Conservation (phyloP, 2,888 invertebrate genomes). For the Geotrupes spiniger region DNA sequence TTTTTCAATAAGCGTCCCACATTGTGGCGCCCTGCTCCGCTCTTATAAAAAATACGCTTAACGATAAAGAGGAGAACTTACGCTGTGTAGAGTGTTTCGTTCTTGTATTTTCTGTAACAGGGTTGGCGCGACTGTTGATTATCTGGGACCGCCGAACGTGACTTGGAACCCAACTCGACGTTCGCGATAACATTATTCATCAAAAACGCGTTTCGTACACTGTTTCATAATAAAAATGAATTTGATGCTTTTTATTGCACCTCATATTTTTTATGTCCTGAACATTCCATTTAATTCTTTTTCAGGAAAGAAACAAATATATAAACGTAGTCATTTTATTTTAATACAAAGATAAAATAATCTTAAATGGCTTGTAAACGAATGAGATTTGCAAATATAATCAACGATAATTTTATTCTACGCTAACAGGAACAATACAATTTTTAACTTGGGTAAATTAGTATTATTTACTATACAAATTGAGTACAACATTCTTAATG, state of each 20-base stretch:
- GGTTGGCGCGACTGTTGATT: constrained; percentile 47
- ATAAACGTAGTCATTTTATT: no score
- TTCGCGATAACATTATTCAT: constrained; percentile 49
- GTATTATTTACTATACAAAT: no score
- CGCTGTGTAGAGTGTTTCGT: constrained; percentile 13
- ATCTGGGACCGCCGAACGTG: constrained; percentile 49
- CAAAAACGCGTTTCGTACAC: constrained; percentile 50
- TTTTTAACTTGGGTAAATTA: no score
- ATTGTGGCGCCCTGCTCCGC: constrained; percentile 31
- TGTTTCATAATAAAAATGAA: constrained; percentile 50
- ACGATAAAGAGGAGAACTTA: constrained; percentile 5
- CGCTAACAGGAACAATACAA: no score
- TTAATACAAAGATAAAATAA: no score
- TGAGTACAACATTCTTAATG: no score
- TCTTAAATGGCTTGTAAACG: no score
- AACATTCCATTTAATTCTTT: constrained; percentile 22
- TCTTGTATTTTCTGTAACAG: constrained; percentile 40
- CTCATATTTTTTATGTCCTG: constrained; percentile 26
- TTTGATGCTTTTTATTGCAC: constrained; percentile 44
- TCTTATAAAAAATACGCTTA: not conserved
- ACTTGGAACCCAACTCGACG: constrained; percentile 42
- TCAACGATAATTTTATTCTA: no score
- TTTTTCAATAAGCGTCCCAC: constrained; percentile 32
- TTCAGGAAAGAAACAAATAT: constrained; percentile 1
- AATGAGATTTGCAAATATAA: no score